Conservation (phyloP, 2,113 vertebrate species). For the Psilopsiagon aymara region DNA sequence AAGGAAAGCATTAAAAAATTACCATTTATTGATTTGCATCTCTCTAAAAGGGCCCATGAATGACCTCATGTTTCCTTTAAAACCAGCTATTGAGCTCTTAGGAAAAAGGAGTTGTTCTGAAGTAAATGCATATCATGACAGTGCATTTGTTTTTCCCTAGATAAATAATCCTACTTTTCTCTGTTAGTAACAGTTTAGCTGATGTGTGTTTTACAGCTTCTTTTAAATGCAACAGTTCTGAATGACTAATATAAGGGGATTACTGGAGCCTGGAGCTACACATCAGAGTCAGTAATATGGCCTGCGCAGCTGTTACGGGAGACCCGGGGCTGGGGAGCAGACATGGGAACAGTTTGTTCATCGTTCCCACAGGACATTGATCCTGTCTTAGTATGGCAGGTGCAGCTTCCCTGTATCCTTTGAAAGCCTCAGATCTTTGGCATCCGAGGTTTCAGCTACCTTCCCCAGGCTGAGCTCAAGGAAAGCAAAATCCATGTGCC, state of each 20-base stretch:
- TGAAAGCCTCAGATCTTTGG: not conserved
- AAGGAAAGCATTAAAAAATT: not conserved
- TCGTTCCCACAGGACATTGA: not conserved
- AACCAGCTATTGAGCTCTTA: not conserved
- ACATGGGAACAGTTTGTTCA: not conserved
- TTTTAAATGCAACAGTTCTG: not conserved
- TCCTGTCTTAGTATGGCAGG: not conserved
- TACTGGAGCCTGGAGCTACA: not conserved
- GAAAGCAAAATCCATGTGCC: not conserved
- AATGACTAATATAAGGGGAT: conserved; percentile 12
- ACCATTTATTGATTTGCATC: conserved; percentile 33
- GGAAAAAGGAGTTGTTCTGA: not conserved
- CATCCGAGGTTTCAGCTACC: not conserved
- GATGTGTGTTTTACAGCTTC: conserved; percentile 48
- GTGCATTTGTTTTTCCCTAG: not conserved
- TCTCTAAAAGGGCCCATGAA: not conserved
- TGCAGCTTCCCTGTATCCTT: not conserved
- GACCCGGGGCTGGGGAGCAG: not conserved
- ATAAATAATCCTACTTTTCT: conserved; percentile 27
- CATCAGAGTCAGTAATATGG: not conserved
- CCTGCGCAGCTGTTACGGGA: not conserved
- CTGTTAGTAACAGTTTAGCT: conserved; percentile 16
- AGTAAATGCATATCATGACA: conserved; percentile 12
- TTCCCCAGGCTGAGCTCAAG: not conserved
- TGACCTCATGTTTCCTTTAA: conserved; percentile 10